Conservation (phyloP, 2,797 vertebrate genomes). For the Artibeus jamaicensis region DNA sequence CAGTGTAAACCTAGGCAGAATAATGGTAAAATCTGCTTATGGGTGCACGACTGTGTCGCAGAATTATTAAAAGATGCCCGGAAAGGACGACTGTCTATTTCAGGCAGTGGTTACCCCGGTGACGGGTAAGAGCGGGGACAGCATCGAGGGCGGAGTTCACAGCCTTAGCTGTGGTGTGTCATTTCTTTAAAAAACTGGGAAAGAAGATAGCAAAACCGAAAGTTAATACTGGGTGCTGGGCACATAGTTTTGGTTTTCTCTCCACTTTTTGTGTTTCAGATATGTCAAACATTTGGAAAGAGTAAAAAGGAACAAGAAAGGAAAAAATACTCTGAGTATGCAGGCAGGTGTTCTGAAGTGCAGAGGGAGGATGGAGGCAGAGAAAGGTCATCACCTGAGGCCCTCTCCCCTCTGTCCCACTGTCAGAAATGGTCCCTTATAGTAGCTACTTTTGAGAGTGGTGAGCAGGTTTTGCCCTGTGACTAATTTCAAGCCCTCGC, state of each 20-base stretch:
- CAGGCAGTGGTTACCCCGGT: background rate
- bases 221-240: background rate
- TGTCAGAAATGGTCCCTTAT: background rate
- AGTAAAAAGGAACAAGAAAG: background rate
- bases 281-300: constrained; percentile 31
- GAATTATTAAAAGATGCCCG: background rate
- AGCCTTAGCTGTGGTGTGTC: background rate
- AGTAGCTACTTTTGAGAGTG: background rate
- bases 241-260: background rate
- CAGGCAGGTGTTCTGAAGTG: background rate
- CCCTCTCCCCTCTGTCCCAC: background rate
- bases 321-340: background rate
- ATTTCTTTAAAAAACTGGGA: background rate
- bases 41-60: too few relatives aligned
- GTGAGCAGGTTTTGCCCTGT: background rate
- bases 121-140: too few relatives aligned
- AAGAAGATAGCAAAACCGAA: background rate
- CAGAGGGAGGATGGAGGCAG: background rate
- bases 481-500: background rate
- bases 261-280: background rate
- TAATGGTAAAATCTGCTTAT: background rate
- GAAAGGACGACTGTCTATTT: background rate
- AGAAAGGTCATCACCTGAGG: background rate
- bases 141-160: background rate
- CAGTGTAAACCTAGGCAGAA: background rate